A percentile compares a stretch with the other conserved stretches of the same genome.
Evolutionary conservation across 2,888 invertebrate genomes (phyloP).

Genomic region (Proisotoma minuta): DNA sequence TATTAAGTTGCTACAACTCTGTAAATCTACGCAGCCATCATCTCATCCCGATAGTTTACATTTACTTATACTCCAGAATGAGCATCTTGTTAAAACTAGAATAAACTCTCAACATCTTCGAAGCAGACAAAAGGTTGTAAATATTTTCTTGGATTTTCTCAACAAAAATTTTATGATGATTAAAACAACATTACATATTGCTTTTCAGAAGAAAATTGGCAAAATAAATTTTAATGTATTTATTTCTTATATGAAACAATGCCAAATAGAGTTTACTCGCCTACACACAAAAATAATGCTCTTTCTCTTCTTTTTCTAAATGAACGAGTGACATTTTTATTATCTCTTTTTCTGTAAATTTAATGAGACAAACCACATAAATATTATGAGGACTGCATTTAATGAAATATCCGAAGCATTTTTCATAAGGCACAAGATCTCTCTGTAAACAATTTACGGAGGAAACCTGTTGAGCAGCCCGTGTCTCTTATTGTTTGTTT

Average conservation of each 20-base stretch:
- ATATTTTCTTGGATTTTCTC: too few relatives aligned
- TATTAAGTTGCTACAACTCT: conserved; percentile 3
- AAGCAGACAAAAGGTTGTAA: not conserved
- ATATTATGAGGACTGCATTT: too few relatives aligned
- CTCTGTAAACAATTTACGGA: not conserved
- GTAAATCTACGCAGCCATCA: not conserved
- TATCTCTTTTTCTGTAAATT: not conserved
- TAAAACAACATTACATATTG: too few relatives aligned
- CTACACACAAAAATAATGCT: not conserved
- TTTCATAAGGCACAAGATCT: not conserved
- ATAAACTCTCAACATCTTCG: too few relatives aligned
- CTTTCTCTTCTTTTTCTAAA: too few relatives aligned
- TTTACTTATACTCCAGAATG: too few relatives aligned
- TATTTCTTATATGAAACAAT: not conserved
- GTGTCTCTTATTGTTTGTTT: conserved; percentile 16
- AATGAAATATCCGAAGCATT: too few relatives aligned
- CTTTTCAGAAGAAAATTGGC: not conserved
- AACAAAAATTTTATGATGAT: too few relatives aligned
- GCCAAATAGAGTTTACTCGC: not conserved
- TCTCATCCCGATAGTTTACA: too few relatives aligned
- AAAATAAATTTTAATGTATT: not conserved
- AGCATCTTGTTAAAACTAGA: too few relatives aligned
- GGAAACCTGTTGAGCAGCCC: conserved; percentile 15
- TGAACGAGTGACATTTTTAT: conserved; percentile 3
- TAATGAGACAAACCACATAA: not conserved